Conservation (phyloP, 2,797 vertebrate species). For the Trachurus trachurus region DNA sequence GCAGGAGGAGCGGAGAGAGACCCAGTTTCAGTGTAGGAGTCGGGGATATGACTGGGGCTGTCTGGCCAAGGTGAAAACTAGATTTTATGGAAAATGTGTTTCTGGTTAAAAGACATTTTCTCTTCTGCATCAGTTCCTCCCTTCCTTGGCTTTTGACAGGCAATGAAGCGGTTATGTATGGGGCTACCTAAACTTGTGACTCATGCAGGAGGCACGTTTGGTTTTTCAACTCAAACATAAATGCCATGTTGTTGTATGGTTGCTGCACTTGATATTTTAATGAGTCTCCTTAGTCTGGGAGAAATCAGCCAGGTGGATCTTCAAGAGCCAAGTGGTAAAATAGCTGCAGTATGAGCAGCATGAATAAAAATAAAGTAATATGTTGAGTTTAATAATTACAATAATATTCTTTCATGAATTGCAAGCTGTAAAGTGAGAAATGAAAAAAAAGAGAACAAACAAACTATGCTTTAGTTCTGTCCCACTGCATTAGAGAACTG, state of each 20-base stretch:
- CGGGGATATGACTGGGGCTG: constrained; percentile 38
- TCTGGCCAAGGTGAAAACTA: constrained; percentile 62
- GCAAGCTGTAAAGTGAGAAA: not conserved
- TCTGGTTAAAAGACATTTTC: constrained; percentile 65
- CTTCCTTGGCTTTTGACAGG: constrained; percentile 55
- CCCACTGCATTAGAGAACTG: not conserved
- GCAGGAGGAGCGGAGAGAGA: constrained; percentile 53
- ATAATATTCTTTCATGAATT: not conserved
- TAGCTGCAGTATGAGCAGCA: not conserved
- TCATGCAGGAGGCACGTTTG: constrained; percentile 41
- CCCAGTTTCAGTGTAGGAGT: constrained; percentile 60
- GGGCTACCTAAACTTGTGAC: constrained; percentile 57
- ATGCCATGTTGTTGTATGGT: constrained; percentile 34
- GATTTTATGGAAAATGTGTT: constrained; percentile 78
- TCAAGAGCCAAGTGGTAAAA: constrained; percentile 4
- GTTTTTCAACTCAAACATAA: constrained; percentile 37
- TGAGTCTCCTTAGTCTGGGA: constrained; percentile 9
- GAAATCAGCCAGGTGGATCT: constrained; percentile 1
- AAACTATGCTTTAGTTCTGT: not conserved
- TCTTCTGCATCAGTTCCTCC: constrained; percentile 25
- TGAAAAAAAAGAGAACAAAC: not conserved
- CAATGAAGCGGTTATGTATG: constrained; percentile 56
- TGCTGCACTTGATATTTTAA: constrained; percentile 49
- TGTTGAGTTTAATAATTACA: not conserved
- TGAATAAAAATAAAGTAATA: not conserved